These are phyloP conservation scores for Maccullochella peelii DNA, from an alignment of 2,113 vertebrate genomes.

Conservation along the genomic window DNA sequence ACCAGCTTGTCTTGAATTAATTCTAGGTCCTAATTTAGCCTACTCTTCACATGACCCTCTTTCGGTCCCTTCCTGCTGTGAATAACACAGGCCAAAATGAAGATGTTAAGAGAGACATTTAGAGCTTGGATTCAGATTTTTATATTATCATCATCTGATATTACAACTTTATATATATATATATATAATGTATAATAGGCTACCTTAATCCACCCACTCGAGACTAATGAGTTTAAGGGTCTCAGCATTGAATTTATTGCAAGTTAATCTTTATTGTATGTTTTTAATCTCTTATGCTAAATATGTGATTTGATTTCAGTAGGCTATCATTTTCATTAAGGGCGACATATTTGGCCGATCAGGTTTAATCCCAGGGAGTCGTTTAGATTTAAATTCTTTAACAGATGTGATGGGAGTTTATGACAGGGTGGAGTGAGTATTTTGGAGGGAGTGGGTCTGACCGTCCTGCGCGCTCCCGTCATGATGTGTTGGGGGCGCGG, in stretches of 20 bases:
- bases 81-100: background rate
- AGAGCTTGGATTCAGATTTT: background rate
- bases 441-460: constrained; percentile 39
- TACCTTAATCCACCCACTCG: background rate
- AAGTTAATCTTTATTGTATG: background rate
- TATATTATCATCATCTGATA: background rate
- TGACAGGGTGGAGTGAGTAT: constrained; percentile 28
- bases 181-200: background rate
- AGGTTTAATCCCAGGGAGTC: background rate
- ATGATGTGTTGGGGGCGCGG: constrained; percentile 69
- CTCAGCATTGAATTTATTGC: no score
- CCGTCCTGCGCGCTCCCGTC: constrained; percentile 48
- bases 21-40: background rate
- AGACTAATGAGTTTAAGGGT: background rate
- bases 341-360: background rate
- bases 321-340: background rate
- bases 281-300: background rate
- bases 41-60: background rate
- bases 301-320: background rate
- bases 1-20: background rate
- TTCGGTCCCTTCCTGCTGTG: background rate
- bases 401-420: constrained; percentile 27
- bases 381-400: constrained; percentile 2
- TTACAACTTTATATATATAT: background rate
- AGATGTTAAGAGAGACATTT: background rate